Evolutionary conservation across 2,113 vertebrate species (phyloP), one percentile per base, ranked within the genome.

Genomic region (Rhinolophus sinicus): DNA sequence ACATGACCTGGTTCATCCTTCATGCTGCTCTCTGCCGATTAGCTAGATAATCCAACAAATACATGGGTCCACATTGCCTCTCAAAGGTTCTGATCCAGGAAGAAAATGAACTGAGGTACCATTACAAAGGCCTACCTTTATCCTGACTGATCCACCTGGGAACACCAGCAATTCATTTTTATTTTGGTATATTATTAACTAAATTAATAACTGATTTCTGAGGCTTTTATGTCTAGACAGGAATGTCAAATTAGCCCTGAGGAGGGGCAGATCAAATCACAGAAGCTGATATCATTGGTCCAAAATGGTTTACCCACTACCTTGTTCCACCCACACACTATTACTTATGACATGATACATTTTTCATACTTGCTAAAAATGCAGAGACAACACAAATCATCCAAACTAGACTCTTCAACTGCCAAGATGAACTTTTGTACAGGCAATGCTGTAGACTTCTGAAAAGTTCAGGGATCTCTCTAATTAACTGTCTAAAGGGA

Each of bases 401-500:
- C 62, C 50, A 82, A 90, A 95, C 9, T 47, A 92, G 15, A 94
- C n/a, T 38, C 54, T 92, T 90, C 28, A 33, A 69, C 70, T 64
- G 7, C 50, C 67, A 38, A 96, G 77, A 54, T 83, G 30, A 80
- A n/a, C 12, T 97, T 96, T 97, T 90, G 78, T 94, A 87, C 9
- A 92, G 96, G 73, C 5, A 30, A 76, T 4, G 60, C 93, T 97
- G 62, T 33, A 96, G 19, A 78, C 0, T 3, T 7, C 76, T 86
- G 87, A 98, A 95, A 96, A 65, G 10, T 73, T 96, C 16, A 50
- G 24, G 6, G 33, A 86, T 89, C 82, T 97, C 38, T 94, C 96
- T 96, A 97, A 96, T 97, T 67, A 76, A 94, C 22, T 89, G 6
- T 15, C 21, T 93, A 82, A 80, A 5, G 5, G 5, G 60, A 81